phyloP scores from a whole-genome alignment of 2,888 invertebrate genomes.

The Leistus spinibarbis region DNA sequence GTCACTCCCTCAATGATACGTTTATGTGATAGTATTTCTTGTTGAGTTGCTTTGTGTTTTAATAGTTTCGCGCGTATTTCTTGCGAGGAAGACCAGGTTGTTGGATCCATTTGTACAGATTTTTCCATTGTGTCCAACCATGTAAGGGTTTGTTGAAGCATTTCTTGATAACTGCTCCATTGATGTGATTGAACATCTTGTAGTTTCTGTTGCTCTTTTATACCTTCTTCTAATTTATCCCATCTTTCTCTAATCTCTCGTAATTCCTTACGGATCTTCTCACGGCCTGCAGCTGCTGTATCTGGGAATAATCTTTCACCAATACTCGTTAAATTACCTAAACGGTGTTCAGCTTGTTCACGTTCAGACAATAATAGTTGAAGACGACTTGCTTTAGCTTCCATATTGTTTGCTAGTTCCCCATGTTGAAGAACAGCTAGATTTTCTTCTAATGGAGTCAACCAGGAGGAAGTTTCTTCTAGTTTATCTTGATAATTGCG shows the following conservation, averaged over 20 bases:
- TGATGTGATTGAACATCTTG: constrained; percentile 84
- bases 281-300: constrained; percentile 90
- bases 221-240: constrained; percentile 85
- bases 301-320: constrained; percentile 92
- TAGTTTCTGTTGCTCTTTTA: constrained; percentile 82
- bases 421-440: constrained; percentile 70
- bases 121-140: constrained; percentile 90
- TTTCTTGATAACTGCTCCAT: constrained; percentile 85
- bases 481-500: constrained; percentile 76
- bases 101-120: constrained; percentile 72
- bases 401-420: constrained; percentile 62
- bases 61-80: constrained; percentile 83
- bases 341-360: constrained; percentile 82
- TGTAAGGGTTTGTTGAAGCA: constrained; percentile 77
- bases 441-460: constrained; percentile 76
- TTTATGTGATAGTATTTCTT: constrained; percentile 90
- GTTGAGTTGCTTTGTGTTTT: constrained; percentile 84
- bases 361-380: constrained; percentile 78
- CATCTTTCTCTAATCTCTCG: constrained; percentile 82
- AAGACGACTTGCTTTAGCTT: constrained; percentile 70
- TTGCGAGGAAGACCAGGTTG: constrained; percentile 77
- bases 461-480: constrained; percentile 77
- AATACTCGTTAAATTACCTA: constrained; percentile 73
- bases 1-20: constrained; percentile 87
- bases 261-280: constrained; percentile 84